Conservation (phyloP, 2,797 vertebrate genomes). For the Sebastes minor region DNA sequence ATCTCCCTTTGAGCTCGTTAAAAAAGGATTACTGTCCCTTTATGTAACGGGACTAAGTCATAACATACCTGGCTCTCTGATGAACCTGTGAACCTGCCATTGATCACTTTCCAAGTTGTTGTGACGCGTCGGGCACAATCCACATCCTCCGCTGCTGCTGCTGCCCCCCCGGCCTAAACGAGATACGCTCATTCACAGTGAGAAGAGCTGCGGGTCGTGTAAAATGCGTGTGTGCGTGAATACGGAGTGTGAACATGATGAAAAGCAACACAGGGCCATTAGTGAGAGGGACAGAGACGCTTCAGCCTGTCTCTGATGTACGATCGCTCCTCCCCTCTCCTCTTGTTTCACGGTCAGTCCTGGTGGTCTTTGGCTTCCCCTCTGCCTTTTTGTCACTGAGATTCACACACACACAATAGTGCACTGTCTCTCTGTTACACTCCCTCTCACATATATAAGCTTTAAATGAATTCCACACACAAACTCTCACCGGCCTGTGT, state of each 20-base stretch:
- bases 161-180: neutral
- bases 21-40: constrained; percentile 73
- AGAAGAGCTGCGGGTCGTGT: neutral
- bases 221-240: neutral
- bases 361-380: constrained; percentile 54
- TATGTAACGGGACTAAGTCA: neutral
- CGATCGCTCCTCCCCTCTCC: constrained; percentile 1
- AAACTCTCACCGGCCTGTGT: neutral
- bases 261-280: constrained; percentile 20
- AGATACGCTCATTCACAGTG: neutral
- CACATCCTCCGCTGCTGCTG: neutral
- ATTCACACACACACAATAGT: constrained; percentile 5
- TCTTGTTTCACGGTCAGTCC: constrained; percentile 15
- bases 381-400: constrained; percentile 5
- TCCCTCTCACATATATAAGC: neutral
- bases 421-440: neutral
- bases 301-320: constrained; percentile 9
- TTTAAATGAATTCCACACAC: neutral
- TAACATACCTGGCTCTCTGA: constrained; percentile 46
- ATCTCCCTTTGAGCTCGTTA: constrained; percentile 68
- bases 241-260: constrained; percentile 5
- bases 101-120: constrained; percentile 60
- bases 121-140: constrained; percentile 9
- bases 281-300: constrained; percentile 1
- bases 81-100: constrained; percentile 46